Conservation (phyloP, 2,888 invertebrate genomes). For the Heteropelma amictum region DNA sequence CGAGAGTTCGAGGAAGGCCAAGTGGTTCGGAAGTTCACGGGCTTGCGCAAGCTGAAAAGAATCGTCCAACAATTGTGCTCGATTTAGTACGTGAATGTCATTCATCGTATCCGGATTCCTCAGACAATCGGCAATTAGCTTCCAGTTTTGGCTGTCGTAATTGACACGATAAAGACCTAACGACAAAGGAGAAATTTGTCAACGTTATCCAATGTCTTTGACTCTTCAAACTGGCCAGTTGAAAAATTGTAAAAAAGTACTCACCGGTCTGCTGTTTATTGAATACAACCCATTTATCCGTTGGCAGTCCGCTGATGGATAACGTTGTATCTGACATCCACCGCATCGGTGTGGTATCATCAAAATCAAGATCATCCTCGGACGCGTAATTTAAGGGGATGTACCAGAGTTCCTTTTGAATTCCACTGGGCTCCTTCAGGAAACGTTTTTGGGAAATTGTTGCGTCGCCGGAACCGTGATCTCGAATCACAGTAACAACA, state of each 20-base stretch:
- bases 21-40: no score
- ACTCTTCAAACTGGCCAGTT: background rate
- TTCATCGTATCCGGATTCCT: slow-evolving; percentile 26
- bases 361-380: slow-evolving; percentile 72
- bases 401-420: slow-evolving; percentile 60
- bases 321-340: slow-evolving; percentile 78
- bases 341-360: slow-evolving; percentile 77
- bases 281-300: slow-evolving; percentile 81
- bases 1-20: no score
- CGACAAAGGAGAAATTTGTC: background rate
- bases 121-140: slow-evolving; percentile 65
- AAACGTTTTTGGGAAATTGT: slow-evolving; percentile 77
- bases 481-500: slow-evolving; percentile 80
- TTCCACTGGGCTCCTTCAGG: slow-evolving; percentile 11
- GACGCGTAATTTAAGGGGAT: slow-evolving; percentile 71
- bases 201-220: background rate
- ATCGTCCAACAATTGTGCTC: no score
- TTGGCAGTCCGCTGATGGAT: slow-evolving; percentile 70
- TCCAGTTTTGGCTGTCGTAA: slow-evolving; percentile 75
- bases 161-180: slow-evolving; percentile 76
- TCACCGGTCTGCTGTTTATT: slow-evolving; percentile 83
- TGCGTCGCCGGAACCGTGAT: slow-evolving; percentile 77
- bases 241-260: background rate
- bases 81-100: slow-evolving; percentile 74
- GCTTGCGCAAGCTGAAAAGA: no score